A percentile compares a stretch with the other conserved stretches of the same genome.
These are phyloP conservation scores for Blera fallax DNA, from an alignment of 2,888 invertebrate genomes.

Conservation along the genomic window DNA sequence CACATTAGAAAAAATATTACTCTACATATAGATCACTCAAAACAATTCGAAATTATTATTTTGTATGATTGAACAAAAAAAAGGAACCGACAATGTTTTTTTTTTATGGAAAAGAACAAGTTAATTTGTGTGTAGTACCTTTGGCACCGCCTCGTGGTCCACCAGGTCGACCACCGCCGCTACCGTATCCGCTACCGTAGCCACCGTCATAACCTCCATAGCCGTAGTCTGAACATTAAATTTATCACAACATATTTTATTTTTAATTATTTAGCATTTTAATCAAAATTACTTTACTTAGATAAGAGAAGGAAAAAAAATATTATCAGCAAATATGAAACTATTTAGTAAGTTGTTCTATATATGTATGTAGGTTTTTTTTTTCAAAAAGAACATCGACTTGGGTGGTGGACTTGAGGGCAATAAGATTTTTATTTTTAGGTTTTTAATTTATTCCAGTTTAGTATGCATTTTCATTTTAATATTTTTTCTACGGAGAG, in stretches of 20 bases:
- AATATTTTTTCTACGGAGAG: conserved; percentile 13
- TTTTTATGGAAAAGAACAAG: conserved; percentile 52
- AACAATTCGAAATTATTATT: conserved; percentile 50
- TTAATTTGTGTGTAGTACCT: conserved; percentile 84
- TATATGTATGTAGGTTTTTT: background rate
- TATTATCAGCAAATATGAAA: conserved; percentile 57
- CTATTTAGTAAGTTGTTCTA: conserved; percentile 32
- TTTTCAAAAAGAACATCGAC: conserved; percentile 30
- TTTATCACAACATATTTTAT: conserved; percentile 64
- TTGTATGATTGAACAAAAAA: conserved; percentile 44
- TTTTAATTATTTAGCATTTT: conserved; percentile 60
- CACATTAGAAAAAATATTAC: conserved; percentile 53
- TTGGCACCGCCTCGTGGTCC: conserved; percentile 92
- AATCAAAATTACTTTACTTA: conserved; percentile 60
- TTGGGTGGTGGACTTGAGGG: conserved; percentile 68
- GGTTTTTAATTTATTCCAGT: background rate
- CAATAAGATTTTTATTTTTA: conserved; percentile 33
- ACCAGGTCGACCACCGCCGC: conserved; percentile 91
- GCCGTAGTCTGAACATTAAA: conserved; percentile 85
- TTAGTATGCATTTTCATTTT: background rate
- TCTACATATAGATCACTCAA: conserved; percentile 60
- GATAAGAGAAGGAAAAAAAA: conserved; percentile 46
- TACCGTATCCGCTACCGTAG: conserved; percentile 93
- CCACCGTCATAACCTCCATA: conserved; percentile 84
- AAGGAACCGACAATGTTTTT: conserved; percentile 56